These are phyloP conservation scores for Uloborus diversus DNA, from an alignment of 1,140 invertebrate genomes.

Conservation along the genomic window DNA sequence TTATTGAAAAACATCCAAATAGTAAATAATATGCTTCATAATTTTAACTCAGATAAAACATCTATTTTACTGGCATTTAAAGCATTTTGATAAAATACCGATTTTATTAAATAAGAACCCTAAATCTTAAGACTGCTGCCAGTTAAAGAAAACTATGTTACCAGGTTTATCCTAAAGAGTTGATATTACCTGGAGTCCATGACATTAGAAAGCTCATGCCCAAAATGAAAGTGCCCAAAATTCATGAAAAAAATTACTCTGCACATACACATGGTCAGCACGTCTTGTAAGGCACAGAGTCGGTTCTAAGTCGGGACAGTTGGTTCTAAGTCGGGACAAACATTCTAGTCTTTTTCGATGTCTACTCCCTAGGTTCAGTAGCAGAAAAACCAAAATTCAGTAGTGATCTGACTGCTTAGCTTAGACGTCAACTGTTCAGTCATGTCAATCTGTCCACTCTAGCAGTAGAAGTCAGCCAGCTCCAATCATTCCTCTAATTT, in stretches of 20 bases:
- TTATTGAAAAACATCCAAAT: too few relatives aligned
- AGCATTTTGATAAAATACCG: too few relatives aligned
- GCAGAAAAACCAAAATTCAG: constrained; percentile 35
- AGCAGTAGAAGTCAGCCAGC: constrained; percentile 19
- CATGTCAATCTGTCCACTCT: constrained; percentile 38
- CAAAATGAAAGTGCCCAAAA: constrained; percentile 15
- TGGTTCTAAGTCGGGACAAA: constrained; percentile 33
- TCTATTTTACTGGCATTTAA: too few relatives aligned
- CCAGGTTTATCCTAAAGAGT: constrained; percentile 50
- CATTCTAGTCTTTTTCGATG: constrained; percentile 31
- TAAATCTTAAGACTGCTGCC: too few relatives aligned
- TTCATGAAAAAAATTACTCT: constrained; percentile 42
- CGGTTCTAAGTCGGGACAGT: constrained; percentile 32
- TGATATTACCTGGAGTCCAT: constrained; percentile 49
- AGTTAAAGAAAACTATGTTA: not conserved
- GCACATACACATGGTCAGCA: constrained; percentile 15
- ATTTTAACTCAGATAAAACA: too few relatives aligned
- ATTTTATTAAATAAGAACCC: too few relatives aligned
- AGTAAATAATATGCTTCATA: too few relatives aligned
- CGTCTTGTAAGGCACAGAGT: constrained; percentile 29
- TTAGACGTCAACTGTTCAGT: constrained; percentile 19
- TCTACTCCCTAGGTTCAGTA: constrained; percentile 31
- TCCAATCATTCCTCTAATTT: constrained; percentile 55
- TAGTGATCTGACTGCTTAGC: constrained; percentile 24
- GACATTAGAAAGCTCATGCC: constrained; percentile 25